Evolutionary conservation across 2,113 vertebrate species (phyloP), one percentile per base, ranked within the genome.

Genomic region (Isichthys henryi): DNA sequence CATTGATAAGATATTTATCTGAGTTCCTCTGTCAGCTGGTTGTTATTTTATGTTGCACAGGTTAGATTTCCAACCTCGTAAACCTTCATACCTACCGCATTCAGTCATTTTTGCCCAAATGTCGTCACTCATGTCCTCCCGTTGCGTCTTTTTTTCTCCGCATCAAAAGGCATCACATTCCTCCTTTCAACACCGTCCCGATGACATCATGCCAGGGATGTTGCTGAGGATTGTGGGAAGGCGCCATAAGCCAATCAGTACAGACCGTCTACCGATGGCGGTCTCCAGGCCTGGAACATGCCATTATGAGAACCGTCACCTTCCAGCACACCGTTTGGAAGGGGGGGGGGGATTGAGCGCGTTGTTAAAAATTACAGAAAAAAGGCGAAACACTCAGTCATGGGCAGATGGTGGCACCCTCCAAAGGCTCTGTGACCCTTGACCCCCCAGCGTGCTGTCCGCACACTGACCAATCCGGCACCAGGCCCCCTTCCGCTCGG

Each of bases 381-480:
- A 70, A 88, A 23, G 43, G 43, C n/a, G 21, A 58, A 80, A 27
- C 45, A 53, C 35, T 43, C 52, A 19, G 88, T 83, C 8, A 31
- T 62, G 10, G 77, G 85, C 89, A 90, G 89, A 90, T 90, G 84
- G 83, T 43, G 23, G 84, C 58, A 43, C 5, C 89, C 58, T 39
- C 84, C 62, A 6, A 87, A 50, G 52, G 31, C 46, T 87, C 17
- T 23, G n/a, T 74, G 84, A 43, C 84, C 89, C 77, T 87, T 90
- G 58, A 90, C 84, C 89, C 88, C 80, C 83, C 58, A 87, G 84
- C 15, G 21, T 90, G 58, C n/a, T 56, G 45, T 87, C 84, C 45
- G 77, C 48, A 31, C 62, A 23, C 85, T 23, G 52, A 53, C 89
- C 89, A 85, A 86, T 89, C 35, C n/a, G 53, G 88, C 82, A 31